These are phyloP conservation scores for Coronaproctus castanopsis DNA, from an alignment of 2,888 invertebrate species.

Conservation along the genomic window DNA sequence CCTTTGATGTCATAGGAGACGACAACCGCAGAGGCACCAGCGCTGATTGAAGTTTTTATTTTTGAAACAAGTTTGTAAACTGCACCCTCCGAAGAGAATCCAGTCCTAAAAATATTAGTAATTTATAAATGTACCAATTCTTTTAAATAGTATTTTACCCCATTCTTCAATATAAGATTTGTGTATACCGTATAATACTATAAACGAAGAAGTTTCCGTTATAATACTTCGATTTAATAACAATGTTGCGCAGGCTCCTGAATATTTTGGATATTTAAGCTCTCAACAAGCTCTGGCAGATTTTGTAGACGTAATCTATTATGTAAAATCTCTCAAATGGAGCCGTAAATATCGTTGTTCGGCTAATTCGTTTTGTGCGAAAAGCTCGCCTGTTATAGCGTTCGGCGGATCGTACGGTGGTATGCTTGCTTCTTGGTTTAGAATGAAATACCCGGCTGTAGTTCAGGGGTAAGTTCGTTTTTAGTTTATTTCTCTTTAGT, in stretches of 20 bases:
- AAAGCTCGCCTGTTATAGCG: conserved; percentile 53
- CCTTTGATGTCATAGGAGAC: too few species aligned
- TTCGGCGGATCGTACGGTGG: conserved; percentile 87
- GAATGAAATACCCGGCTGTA: conserved; percentile 84
- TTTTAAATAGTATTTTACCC: too few species aligned
- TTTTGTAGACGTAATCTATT: conserved; percentile 56
- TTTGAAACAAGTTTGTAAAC: too few species aligned
- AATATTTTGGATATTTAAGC: conserved; percentile 61
- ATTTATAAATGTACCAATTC: too few species aligned
- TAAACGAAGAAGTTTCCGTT: too few species aligned
- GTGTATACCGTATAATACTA: too few species aligned
- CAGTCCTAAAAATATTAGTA: too few species aligned
- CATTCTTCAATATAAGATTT: too few species aligned
- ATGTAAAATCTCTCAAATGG: conserved; percentile 22
- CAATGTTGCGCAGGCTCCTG: conserved; percentile 36
- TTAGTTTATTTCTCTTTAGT: neutral
- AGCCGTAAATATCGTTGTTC: neutral
- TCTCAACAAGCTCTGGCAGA: conserved; percentile 86
- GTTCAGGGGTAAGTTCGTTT: conserved; percentile 40
- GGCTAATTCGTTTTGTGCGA: conserved; percentile 13
- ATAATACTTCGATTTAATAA: too few species aligned
- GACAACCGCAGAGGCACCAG: too few species aligned
- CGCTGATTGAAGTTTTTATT: too few species aligned
- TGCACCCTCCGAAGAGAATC: too few species aligned
- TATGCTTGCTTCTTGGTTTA: conserved; percentile 88